Base-by-base conservation (phyloP, 2,888 invertebrate genomes). In the Luffia ferchaultella region DNA sequence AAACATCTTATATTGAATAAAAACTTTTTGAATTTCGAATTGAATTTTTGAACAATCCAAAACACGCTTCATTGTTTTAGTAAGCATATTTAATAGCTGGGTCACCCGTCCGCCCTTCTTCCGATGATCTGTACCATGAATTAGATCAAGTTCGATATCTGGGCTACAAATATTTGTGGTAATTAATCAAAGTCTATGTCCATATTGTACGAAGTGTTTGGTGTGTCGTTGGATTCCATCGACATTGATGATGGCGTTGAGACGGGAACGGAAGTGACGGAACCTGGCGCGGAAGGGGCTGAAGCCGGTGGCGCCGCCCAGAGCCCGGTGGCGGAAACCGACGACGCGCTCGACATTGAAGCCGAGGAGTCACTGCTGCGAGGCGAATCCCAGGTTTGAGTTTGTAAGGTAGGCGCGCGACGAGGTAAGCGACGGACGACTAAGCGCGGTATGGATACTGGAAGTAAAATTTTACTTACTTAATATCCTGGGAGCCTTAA, bases 101-200 rank as follows among this genome's bases (percentile, higher is more conserved):
- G n/a, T n/a, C n/a, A n/a, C n/a, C n/a, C n/a, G n/a, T n/a, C n/a
- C n/a, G n/a, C n/a, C n/a, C n/a, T n/a, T n/a, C n/a, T n/a, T n/a
- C n/a, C n/a, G n/a, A n/a, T n/a, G n/a, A n/a, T n/a, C n/a, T n/a
- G n/a, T n/a, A n/a, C n/a, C n/a, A n/a, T n/a, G n/a, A n/a, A n/a
- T n/a, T n/a, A n/a, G n/a, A n/a, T n/a, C n/a, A n/a, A n/a, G n/a
- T n/a, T n/a, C n/a, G n/a, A n/a, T n/a, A n/a, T n/a, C n/a, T n/a
- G 43, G 46, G 47, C 45, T 42, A 30, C 30, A 7, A 12, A 30
- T 30, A 7, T 3, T 30, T 30, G 30, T 30, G 30, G 30, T 30
- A 7, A n/a, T 58, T 80, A 82, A 57, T 82, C 82, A 62, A 66
- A 83, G 64, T 85, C 85, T 49, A 84, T 74, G 67, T 84, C 84